phyloP scores from a whole-genome alignment of 2,113 vertebrate species.

The Dunckerocampus dactyliophorus region DNA sequence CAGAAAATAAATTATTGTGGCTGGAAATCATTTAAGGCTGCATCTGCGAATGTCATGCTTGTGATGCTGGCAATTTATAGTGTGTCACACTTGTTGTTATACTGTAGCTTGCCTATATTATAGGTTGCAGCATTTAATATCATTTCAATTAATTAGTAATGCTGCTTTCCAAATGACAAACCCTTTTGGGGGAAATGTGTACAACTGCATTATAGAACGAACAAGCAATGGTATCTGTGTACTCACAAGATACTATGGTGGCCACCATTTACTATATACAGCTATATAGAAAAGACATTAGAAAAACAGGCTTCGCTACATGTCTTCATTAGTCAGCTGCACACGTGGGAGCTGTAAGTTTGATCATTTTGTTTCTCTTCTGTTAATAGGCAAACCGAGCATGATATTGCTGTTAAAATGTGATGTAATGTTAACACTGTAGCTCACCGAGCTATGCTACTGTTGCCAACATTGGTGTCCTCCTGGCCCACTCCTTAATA shows the following conservation, averaged over 20 bases:
- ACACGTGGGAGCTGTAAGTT: too few species aligned
- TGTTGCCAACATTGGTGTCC: too few species aligned
- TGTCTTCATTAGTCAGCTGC: too few species aligned
- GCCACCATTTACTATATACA: too few species aligned
- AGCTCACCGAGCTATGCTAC: too few species aligned
- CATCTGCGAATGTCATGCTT: constrained; percentile 21
- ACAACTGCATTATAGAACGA: background rate
- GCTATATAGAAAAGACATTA: too few species aligned
- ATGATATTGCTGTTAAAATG: too few species aligned
- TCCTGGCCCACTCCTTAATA: too few species aligned
- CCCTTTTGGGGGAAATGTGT: background rate
- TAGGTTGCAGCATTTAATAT: constrained; percentile 9
- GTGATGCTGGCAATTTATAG: constrained; percentile 22
- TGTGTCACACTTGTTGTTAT: constrained; percentile 22
- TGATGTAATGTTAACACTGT: too few species aligned
- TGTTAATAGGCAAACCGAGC: too few species aligned
- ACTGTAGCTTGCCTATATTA: constrained; percentile 5
- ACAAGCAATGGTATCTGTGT: background rate
- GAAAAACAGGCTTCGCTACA: too few species aligned
- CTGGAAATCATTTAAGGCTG: constrained; percentile 16
- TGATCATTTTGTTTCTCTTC: too few species aligned
- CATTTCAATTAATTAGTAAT: constrained; percentile 14
- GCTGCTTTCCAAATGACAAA: background rate
- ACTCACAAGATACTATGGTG: background rate
- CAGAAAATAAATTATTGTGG: constrained; percentile 15